Base-by-base conservation (phyloP, 2,797 vertebrate genomes). In the Enoplosus armatus region DNA sequence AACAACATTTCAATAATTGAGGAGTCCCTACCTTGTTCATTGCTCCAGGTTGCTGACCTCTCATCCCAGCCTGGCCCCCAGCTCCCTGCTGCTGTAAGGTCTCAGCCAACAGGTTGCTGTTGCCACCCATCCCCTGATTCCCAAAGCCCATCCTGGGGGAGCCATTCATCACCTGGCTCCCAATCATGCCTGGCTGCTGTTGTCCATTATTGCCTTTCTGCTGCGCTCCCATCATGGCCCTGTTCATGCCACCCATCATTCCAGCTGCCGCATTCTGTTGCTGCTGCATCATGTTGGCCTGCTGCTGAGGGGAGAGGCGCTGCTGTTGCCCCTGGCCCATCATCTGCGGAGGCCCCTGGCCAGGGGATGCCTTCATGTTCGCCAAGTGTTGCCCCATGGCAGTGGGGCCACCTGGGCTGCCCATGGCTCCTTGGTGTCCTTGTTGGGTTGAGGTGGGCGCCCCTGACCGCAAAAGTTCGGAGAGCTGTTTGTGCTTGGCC, bases 401-500 rank as follows among this genome's bases (percentile, higher is more conserved):
- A 4, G 89, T 60, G 22, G 93, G 84, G 12, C 93, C 95, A 70
- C 90, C 92, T 22, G 93, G 92, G 81, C 90, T 94, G 35, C 93
- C 92, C 87, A 93, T 93, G 37, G 91, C 80, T 80, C 92, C 95
- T 88, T 94, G 95, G 48, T 95, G 97, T 31, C 93, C 94, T 60
- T 92, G 94, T 7, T 93, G 97, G 90, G 95, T 92, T 77, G 95
- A 94, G 4, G 93, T 55, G 60, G 94, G 90, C 5, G 89, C 92
- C n/a, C 95, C 94, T 1, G 95, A 93, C 45, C 97, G 97, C 55
- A 99, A 87, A 80, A 99, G 96, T 93, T 99, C 98, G 5, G 98
- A 99, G 47, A 99, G 95, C 83, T 99, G 98, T 95, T 99, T 99
- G 94, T 99, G 98, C 95, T 99, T 99, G 90, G 98, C 97, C 80